Percentiles rank a stretch among this genome's conserved stretches.
These are phyloP conservation scores for Thunnus maccoyii DNA, from an alignment of 2,113 vertebrate genomes.

Conservation along the genomic window DNA sequence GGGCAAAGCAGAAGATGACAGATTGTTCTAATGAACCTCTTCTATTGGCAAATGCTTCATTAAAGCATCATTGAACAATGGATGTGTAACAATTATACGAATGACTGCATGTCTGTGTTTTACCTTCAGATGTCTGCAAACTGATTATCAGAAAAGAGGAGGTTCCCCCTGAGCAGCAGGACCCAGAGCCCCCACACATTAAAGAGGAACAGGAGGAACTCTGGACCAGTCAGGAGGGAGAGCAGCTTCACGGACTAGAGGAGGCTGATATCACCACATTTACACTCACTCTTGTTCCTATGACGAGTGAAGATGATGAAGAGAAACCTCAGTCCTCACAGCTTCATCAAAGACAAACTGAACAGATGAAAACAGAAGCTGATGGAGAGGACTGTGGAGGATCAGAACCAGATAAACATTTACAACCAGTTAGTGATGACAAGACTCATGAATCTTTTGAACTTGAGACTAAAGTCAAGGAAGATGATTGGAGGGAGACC, in stretches of 20 bases:
- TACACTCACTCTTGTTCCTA: not conserved
- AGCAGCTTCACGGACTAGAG: not conserved
- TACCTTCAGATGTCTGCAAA: not conserved
- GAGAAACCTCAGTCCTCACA: conserved; percentile 19
- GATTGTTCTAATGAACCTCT: too few relatives aligned
- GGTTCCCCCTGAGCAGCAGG: conserved; percentile 7
- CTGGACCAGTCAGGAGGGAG: conserved; percentile 9
- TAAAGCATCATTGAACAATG: too few relatives aligned
- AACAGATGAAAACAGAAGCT: too few relatives aligned
- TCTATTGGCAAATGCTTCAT: too few relatives aligned
- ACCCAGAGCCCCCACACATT: too few relatives aligned
- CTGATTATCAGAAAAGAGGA: too few relatives aligned
- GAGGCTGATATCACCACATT: conserved; percentile 5
- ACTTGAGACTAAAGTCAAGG: not conserved
- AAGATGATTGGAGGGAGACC: not conserved
- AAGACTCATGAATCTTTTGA: not conserved
- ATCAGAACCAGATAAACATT: not conserved
- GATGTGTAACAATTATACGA: too few relatives aligned
- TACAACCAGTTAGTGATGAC: not conserved
- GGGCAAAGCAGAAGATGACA: too few relatives aligned
- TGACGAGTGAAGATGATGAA: conserved; percentile 38
- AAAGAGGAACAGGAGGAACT: conserved; percentile 11
- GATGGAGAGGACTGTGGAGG: too few relatives aligned
- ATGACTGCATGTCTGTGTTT: not conserved
- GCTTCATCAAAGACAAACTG: conserved; percentile 4